Evolutionary conservation across 2,797 vertebrate species (phyloP).

Genomic region (Cetoscarus ocellatus): DNA sequence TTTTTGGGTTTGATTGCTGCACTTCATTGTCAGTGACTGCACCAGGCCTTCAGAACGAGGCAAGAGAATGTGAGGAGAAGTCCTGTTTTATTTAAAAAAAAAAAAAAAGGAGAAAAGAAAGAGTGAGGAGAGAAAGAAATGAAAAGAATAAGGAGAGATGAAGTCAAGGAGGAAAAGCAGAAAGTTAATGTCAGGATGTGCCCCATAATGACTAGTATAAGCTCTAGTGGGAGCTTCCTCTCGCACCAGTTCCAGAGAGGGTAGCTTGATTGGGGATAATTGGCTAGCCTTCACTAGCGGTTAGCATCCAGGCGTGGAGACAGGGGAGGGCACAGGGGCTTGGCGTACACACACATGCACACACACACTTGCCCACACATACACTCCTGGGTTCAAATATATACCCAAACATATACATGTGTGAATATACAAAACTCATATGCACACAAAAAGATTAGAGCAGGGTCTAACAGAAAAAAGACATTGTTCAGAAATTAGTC

Average conservation of each 20-base stretch:
- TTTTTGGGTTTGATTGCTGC: constrained; percentile 80
- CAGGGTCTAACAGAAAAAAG: constrained; percentile 43
- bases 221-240: constrained; percentile 85
- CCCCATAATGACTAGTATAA: constrained; percentile 85
- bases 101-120: constrained; percentile 15
- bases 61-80: constrained; percentile 9
- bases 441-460: constrained; percentile 42
- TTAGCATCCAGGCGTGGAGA: constrained; percentile 80
- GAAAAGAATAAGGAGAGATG: constrained; percentile 30
- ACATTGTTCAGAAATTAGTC: constrained; percentile 57
- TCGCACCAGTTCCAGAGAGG: constrained; percentile 82
- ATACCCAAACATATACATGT: constrained; percentile 46
- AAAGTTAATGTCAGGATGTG: constrained; percentile 88
- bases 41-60: constrained; percentile 27
- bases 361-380: constrained; percentile 12
- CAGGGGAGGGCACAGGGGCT: constrained; percentile 77
- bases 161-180: constrained; percentile 69
- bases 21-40: constrained; percentile 49
- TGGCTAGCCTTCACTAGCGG: constrained; percentile 83
- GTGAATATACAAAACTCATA: constrained; percentile 53
- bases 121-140: neutral
- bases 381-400: constrained; percentile 25
- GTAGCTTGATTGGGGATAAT: constrained; percentile 87
- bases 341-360: constrained; percentile 66
- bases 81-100: neutral